These are phyloP conservation scores for Iguana delicatissima DNA, from an alignment of 2,797 vertebrate species.

Conservation along the genomic window DNA sequence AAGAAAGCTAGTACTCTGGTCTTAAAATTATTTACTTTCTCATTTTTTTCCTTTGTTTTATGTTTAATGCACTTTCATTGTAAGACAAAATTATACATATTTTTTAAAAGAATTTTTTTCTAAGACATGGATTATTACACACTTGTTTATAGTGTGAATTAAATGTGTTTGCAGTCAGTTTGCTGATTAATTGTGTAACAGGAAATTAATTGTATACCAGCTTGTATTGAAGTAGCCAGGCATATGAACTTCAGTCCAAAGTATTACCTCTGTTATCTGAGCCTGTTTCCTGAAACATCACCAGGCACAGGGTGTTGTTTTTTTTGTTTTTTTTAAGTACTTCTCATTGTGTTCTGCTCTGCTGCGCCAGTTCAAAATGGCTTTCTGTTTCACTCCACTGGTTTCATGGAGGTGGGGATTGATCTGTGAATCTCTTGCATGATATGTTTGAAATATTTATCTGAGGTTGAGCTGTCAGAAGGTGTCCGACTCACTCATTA, in stretches of 20 bases:
- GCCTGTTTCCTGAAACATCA: constrained; percentile 27
- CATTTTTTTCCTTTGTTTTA: background rate
- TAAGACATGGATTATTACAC: background rate
- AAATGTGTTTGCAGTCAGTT: background rate
- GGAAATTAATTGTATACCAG: constrained; percentile 2
- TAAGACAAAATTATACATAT: background rate
- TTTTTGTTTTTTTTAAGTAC: constrained; percentile 20
- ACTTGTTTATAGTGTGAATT: background rate
- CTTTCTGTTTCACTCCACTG: constrained; percentile 71
- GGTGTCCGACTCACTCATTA: constrained; percentile 75
- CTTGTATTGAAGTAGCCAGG: background rate
- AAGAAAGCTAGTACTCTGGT: background rate
- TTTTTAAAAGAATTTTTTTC: background rate
- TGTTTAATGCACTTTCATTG: background rate
- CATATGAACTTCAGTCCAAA: constrained; percentile 31
- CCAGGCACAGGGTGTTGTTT: constrained; percentile 26
- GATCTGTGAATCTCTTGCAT: constrained; percentile 79
- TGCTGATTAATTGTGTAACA: constrained; percentile 16
- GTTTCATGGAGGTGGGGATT: constrained; percentile 72
- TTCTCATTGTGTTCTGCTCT: constrained; percentile 68
- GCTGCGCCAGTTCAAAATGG: constrained; percentile 66
- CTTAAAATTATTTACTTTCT: too few relatives aligned
- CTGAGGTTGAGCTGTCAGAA: constrained; percentile 73
- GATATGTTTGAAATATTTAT: constrained; percentile 78
- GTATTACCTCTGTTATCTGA: constrained; percentile 42